Percentiles rank a stretch among this genome's conserved stretches.
phyloP scores from a whole-genome alignment of 2,797 vertebrate species.

The Rhinophrynus dorsalis region DNA sequence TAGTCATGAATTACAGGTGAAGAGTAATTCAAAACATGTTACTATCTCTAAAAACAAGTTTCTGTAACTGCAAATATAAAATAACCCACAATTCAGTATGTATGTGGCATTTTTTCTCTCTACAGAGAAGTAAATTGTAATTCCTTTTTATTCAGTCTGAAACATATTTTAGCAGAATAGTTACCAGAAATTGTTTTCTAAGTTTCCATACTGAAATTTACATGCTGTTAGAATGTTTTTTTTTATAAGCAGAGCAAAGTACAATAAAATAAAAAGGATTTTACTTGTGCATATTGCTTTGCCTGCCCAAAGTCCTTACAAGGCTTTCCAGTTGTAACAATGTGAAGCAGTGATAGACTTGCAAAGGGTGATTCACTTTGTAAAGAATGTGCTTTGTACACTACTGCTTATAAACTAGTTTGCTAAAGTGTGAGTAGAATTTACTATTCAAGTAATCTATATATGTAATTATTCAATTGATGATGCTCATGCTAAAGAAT shows the following conservation, averaged over 20 bases:
- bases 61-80: too few species aligned
- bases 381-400: slow-evolving; percentile 8
- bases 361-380: not conserved
- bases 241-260: slow-evolving; percentile 2
- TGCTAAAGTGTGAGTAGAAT: too few species aligned
- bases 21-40: too few species aligned
- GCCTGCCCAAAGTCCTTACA: not conserved
- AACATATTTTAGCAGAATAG: not conserved
- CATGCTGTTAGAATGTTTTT: not conserved
- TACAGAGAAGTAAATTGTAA: too few species aligned
- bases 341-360: not conserved
- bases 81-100: too few species aligned
- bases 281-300: slow-evolving; percentile 1
- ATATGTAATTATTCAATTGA: too few species aligned
- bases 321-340: slow-evolving; percentile 9
- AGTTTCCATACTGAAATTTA: not conserved
- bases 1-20: too few species aligned
- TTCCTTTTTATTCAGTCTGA: not conserved
- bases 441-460: too few species aligned
- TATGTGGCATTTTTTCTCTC: too few species aligned
- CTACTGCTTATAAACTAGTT: not conserved
- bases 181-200: not conserved
- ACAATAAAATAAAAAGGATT: not conserved
- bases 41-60: too few species aligned
- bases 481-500: too few species aligned